These are phyloP conservation scores for Aspidiotus destructor DNA, from an alignment of 2,888 invertebrate genomes.

Conservation along the genomic window DNA sequence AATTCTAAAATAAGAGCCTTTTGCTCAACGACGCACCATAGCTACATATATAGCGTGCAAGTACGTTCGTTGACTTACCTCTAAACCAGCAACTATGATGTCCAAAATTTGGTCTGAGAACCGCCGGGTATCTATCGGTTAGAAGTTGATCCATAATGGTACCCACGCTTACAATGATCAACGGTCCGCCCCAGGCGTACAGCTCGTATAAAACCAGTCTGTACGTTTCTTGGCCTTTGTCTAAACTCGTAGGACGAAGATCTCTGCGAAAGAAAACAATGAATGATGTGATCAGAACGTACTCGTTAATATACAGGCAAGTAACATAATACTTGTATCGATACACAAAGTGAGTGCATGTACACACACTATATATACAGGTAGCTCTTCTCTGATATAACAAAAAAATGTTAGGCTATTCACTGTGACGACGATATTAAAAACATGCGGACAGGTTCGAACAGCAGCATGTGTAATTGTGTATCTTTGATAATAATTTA, in stretches of 20 bases:
- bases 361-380: no score
- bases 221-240: conserved; percentile 73
- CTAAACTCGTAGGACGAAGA: conserved; percentile 71
- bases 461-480: no score
- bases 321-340: background rate
- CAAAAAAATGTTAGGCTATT: conserved; percentile 3
- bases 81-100: conserved; percentile 73
- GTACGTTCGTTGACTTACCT: conserved; percentile 46
- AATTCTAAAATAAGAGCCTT: no score
- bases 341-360: no score
- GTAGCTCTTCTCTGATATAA: background rate
- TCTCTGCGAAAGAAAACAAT: conserved; percentile 50
- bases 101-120: conserved; percentile 69
- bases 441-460: no score
- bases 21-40: no score
- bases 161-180: conserved; percentile 63
- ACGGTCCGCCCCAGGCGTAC: conserved; percentile 78
- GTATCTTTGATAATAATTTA: no score
- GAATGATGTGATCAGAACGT: no score
- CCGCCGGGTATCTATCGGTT: conserved; percentile 47
- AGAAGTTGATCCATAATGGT: conserved; percentile 62
- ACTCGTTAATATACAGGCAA: background rate
- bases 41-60: no score
- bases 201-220: conserved; percentile 67
- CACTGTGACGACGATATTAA: background rate